Conservation (phyloP, 2,888 invertebrate species). For the Lobophora halterata region DNA sequence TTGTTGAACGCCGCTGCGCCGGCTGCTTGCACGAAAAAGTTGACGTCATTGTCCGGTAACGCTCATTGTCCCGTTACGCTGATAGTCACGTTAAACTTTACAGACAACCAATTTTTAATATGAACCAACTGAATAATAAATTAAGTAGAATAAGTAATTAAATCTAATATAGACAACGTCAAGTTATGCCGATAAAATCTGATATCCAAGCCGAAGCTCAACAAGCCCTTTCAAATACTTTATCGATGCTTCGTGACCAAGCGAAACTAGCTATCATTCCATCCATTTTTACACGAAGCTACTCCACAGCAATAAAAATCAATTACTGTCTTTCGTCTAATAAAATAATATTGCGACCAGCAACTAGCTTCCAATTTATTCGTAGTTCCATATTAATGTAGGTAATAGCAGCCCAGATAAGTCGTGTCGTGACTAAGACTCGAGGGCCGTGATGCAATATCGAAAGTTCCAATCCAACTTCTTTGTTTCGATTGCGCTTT, state of each 20-base stretch:
- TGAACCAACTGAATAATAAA: too few relatives aligned
- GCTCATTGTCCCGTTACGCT: too few relatives aligned
- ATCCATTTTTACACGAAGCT: slow-evolving; percentile 17
- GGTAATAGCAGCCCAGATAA: slow-evolving; percentile 59
- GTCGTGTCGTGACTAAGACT: slow-evolving; percentile 60
- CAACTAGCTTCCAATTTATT: slow-evolving; percentile 42
- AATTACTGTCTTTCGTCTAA: slow-evolving; percentile 21
- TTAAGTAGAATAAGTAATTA: too few relatives aligned
- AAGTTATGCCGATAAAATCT: too few relatives aligned
- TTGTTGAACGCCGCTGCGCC: too few relatives aligned
- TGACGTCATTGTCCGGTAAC: too few relatives aligned
- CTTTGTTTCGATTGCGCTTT: too few relatives aligned
- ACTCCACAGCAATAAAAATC: slow-evolving; percentile 21
- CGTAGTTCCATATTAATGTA: slow-evolving; percentile 56
- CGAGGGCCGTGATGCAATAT: slow-evolving; percentile 52
- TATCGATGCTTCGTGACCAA: slow-evolving; percentile 18
- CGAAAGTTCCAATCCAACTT: slow-evolving; percentile 12
- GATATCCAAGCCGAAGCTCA: not conserved
- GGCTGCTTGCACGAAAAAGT: too few relatives aligned
- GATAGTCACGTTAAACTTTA: too few relatives aligned
- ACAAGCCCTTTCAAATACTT: slow-evolving; percentile 10
- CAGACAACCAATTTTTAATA: too few relatives aligned
- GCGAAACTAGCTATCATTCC: slow-evolving; percentile 7
- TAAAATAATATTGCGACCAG: slow-evolving; percentile 19
- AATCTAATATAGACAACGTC: too few relatives aligned